Base-by-base conservation (phyloP, 1,140 invertebrate genomes). In the Brachionus asplanchnoidis region DNA sequence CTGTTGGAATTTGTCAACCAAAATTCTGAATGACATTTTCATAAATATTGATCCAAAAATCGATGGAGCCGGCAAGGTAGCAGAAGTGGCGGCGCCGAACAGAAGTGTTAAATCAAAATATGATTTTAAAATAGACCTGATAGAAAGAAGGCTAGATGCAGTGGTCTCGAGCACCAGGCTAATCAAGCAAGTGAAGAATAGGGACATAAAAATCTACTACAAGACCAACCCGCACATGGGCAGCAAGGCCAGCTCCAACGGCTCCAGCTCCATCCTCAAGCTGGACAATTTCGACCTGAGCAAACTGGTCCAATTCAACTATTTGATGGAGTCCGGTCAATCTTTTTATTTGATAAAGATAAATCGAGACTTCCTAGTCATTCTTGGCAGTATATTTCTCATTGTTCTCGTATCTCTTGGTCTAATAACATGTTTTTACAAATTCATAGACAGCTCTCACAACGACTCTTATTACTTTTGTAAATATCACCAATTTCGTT, bases 21-120 rank as follows among this genome's bases (percentile, higher is more conserved):
- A 42, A 73, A 73, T 73, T n/a, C 3, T 73, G 42, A 73, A 73
- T 73, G 68, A 73, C 8, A 73, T 73, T 17, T 73, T 73, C n/a
- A 73, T 73, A 44, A 73, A 73, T 73, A 73, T 73, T 42, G 68
- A 73, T 42, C 68, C 68, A 32, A 73, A 73, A 40, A 73, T 73
- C 68, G 68, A 73, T 42, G 44, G 17, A 40, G 40, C 14, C 1
- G 9, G 32, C 7, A 73, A 73, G 42, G 17, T 42, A 42, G 17
- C 0, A 20, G 32, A 1, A 7, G 17, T 42, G 44, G 3, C 44
- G 11, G 44, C 11, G 12, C 44, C 11, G 32, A 73, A 44, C 12
- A 73, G 32, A 17, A 73, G 12, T n/a, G 8, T 73, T 6, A 20
- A 14, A 44, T 42, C 40, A 8, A 73, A 42, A 42, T 73, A 73